Percentiles rank a stretch among this genome's conserved stretches.
Conservation (phyloP, 1,140 invertebrate species). For the Thaumatotibia leucotreta region DNA sequence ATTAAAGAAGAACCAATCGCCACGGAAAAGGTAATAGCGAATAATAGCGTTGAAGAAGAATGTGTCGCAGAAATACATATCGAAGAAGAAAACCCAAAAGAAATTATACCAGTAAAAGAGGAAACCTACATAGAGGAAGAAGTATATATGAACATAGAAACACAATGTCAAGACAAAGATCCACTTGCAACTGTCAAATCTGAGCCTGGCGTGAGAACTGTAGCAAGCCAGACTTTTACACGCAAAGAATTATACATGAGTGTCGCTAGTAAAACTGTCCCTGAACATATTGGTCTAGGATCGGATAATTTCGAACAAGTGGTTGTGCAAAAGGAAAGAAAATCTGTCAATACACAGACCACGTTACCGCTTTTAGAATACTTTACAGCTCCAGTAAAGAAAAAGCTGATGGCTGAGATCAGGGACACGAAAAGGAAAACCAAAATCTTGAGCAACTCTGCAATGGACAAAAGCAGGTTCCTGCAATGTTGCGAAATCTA, state of each 20-base stretch:
- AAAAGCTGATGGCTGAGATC: not conserved
- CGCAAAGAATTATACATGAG: not conserved
- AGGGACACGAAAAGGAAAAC: not conserved
- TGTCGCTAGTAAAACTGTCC: not conserved
- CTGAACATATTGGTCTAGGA: not conserved
- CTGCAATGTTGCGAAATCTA: not conserved
- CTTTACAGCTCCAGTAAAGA: not conserved
- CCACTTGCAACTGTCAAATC: not conserved
- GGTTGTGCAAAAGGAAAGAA: not conserved
- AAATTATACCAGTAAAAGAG: too few relatives aligned
- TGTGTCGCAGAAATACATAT: too few relatives aligned
- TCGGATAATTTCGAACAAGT: not conserved
- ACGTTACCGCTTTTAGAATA: not conserved
- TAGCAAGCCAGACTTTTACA: not conserved
- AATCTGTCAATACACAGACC: not conserved
- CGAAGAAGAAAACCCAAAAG: not conserved
- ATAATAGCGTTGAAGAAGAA: too few relatives aligned
- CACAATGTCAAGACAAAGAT: not conserved
- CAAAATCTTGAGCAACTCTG: not conserved
- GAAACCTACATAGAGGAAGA: too few relatives aligned
- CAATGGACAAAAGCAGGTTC: not conserved
- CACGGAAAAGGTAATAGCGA: too few relatives aligned
- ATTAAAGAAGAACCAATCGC: not conserved
- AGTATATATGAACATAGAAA: not conserved
- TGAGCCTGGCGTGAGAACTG: not conserved